Conservation (phyloP, 2,113 vertebrate species). For the Erpornis zantholeuca region DNA sequence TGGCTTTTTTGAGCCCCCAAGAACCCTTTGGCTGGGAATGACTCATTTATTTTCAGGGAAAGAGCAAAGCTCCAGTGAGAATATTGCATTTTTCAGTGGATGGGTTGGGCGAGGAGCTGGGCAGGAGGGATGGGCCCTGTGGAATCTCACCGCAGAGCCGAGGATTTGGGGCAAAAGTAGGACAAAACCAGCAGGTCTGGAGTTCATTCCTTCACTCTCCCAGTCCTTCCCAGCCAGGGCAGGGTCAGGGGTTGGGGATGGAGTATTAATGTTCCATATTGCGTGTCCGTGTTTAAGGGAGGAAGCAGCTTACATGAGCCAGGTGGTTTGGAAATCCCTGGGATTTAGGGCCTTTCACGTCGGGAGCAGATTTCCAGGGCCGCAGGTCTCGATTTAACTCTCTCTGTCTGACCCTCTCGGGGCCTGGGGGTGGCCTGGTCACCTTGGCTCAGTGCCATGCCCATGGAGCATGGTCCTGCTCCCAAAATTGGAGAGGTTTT, state of each 20-base stretch:
- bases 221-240: not conserved
- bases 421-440: fast-evolving
- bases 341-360: not conserved
- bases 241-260: not conserved
- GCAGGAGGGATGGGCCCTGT: not conserved
- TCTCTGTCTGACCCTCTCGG: not conserved
- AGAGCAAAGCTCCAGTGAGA: not conserved
- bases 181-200: not conserved
- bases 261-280: not conserved
- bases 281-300: not conserved
- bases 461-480: not conserved
- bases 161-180: not conserved
- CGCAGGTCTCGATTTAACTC: fast-evolving
- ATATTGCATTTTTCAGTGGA: not conserved
- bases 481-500: not conserved
- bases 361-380: not conserved
- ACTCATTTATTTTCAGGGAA: not conserved
- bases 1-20: not conserved
- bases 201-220: not conserved
- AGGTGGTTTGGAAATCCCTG: not conserved
- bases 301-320: not conserved
- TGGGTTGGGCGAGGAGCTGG: constrained; percentile 22
- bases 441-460: not conserved
- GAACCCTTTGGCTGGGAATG: not conserved
- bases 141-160: not conserved